Conservation (phyloP, 2,888 invertebrate species). For the Aphelenchoides bicaudatus region DNA sequence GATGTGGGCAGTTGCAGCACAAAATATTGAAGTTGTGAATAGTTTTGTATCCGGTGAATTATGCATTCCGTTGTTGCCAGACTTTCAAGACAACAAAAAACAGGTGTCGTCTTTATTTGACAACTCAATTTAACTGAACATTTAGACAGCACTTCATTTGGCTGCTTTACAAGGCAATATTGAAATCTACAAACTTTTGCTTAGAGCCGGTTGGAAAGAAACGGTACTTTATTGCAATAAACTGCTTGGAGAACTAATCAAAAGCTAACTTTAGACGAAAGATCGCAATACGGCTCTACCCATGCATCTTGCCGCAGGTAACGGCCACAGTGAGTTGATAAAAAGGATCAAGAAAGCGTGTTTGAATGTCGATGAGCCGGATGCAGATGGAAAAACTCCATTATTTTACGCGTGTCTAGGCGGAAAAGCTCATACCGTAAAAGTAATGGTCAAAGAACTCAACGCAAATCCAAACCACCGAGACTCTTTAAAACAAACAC, state of each 20-base stretch:
- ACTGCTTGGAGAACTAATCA: not conserved
- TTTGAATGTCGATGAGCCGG: conserved; percentile 15
- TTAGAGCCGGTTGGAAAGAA: conserved; percentile 43
- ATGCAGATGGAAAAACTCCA: conserved; percentile 37
- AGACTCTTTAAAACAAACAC: conserved; percentile 44
- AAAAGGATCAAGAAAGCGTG: conserved; percentile 35
- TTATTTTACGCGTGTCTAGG: conserved; percentile 57
- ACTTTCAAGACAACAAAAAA: conserved; percentile 26
- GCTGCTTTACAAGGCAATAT: conserved; percentile 51
- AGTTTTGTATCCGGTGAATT: too few species aligned
- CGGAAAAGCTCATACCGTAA: conserved; percentile 51
- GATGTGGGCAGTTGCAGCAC: conserved; percentile 58
- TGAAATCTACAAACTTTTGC: conserved; percentile 45
- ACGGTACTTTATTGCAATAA: conserved; percentile 27
- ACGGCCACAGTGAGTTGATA: conserved; percentile 24
- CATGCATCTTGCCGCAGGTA: conserved; percentile 44
- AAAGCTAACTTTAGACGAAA: conserved; percentile 10
- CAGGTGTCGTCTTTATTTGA: conserved; percentile 5
- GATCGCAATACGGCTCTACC: conserved; percentile 45
- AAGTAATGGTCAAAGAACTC: conserved; percentile 41
- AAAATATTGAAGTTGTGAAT: conserved; percentile 31
- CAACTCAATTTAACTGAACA: conserved; percentile 30
- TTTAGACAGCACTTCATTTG: conserved; percentile 45
- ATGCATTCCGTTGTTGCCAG: too few species aligned
- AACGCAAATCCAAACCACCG: conserved; percentile 24